Conservation (phyloP, 2,113 vertebrate species). For the Paraplagusia blochii region DNA sequence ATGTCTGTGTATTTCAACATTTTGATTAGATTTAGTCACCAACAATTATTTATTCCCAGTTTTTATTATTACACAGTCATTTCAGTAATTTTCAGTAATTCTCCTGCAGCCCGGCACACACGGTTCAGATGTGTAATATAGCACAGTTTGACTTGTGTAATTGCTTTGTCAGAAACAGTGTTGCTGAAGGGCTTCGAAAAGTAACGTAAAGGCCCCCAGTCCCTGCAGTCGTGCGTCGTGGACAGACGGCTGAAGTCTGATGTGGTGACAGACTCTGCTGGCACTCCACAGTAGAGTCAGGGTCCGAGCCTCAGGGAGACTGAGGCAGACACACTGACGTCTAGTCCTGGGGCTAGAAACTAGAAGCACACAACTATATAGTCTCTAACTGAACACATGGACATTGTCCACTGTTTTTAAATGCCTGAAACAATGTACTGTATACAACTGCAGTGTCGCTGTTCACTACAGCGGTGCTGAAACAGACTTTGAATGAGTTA, state of each 20-base stretch:
- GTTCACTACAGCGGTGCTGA: no score
- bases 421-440: no score
- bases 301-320: constrained; percentile 15
- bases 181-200: constrained; percentile 10
- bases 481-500: no score
- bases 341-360: constrained; percentile 4
- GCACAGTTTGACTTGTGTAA: background rate
- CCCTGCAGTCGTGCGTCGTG: background rate
- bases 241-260: constrained; percentile 14
- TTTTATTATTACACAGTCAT: no score
- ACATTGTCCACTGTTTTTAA: fast-evolving
- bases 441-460: no score
- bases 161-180: constrained; percentile 3
- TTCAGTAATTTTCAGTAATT: background rate
- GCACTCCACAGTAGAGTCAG: constrained; percentile 20
- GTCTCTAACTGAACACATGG: constrained; percentile 18
- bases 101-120: background rate
- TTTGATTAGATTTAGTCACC: no score
- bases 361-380: background rate
- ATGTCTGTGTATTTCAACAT: no score
- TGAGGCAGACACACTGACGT: constrained; percentile 29
- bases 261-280: constrained; percentile 35
- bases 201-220: background rate
- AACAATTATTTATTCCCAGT: no score
- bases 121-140: background rate